phyloP scores from a whole-genome alignment of 2,113 vertebrate genomes.

The Coptodon bakossiorum region DNA sequence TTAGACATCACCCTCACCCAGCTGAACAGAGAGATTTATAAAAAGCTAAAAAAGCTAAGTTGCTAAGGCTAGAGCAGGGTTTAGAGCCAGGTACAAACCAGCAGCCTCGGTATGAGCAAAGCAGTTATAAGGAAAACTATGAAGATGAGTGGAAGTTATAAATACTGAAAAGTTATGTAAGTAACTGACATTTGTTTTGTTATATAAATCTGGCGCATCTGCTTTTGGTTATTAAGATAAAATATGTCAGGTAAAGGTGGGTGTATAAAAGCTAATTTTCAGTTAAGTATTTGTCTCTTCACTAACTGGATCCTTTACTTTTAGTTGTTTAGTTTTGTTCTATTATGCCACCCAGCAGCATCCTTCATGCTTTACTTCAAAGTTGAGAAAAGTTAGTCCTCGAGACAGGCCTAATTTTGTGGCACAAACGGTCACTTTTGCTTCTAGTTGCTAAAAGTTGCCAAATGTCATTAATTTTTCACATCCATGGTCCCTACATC shows the following conservation, averaged over 20 bases:
- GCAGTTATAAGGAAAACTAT: not conserved
- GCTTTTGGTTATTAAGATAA: not conserved
- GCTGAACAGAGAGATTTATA: not conserved
- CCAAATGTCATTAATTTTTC: not conserved
- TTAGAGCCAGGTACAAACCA: not conserved
- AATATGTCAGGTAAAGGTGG: not conserved
- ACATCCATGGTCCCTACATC: not conserved
- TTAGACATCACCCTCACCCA: not conserved
- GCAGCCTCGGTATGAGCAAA: not conserved
- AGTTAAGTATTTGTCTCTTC: not conserved
- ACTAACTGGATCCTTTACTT: not conserved
- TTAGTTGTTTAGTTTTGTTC: not conserved
- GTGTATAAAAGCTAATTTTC: not conserved
- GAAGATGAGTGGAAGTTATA: not conserved
- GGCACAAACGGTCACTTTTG: fast-evolving
- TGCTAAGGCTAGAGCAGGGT: not conserved
- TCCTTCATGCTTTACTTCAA: not conserved
- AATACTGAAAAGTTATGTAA: not conserved
- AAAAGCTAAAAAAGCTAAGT: not conserved
- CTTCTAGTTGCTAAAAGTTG: not conserved
- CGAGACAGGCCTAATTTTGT: fast-evolving
- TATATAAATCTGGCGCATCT: not conserved
- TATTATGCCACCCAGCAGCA: not conserved
- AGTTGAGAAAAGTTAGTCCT: not conserved
- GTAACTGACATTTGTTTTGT: not conserved